Percentiles rank a stretch among this genome's conserved stretches.
phyloP scores from a whole-genome alignment of 2,797 vertebrate species.

The Lepilemur septentrionalis region DNA sequence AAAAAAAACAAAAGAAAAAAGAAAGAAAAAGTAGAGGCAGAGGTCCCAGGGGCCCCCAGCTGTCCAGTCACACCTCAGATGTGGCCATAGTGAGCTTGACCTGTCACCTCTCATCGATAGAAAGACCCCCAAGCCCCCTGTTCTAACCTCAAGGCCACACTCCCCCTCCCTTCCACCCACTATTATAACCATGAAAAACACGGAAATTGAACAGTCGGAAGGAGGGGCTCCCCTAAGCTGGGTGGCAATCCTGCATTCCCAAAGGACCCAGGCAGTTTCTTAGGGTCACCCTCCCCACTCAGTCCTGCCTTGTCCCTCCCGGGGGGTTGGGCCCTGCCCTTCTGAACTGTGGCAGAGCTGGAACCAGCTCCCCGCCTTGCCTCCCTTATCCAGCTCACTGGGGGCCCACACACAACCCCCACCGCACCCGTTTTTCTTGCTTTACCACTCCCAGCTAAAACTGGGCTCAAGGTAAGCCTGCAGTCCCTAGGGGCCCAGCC shows the following conservation, averaged over 20 bases:
- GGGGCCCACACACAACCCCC: not conserved
- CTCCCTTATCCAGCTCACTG: not conserved
- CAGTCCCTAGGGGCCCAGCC: not conserved
- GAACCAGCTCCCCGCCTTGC: not conserved
- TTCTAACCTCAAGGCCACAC: not conserved
- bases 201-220: not conserved
- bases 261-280: not conserved
- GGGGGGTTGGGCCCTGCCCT: not conserved
- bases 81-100: too few relatives aligned
- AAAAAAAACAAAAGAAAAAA: too few relatives aligned
- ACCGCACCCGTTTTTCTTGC: slow-evolving; percentile 36
- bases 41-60: not conserved
- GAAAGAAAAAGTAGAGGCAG: too few relatives aligned
- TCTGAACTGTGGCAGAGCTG: not conserved
- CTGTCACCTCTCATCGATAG: not conserved
- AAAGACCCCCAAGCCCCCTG: not conserved
- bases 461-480: not conserved
- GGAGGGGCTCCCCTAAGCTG: not conserved
- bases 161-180: not conserved
- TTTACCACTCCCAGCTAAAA: slow-evolving; percentile 23
- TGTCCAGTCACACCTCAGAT: too few relatives aligned
- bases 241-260: not conserved
- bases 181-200: not conserved
- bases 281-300: not conserved
- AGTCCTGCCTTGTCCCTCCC: not conserved